Evolutionary conservation across 1,140 invertebrate species (phyloP).

Genomic region (Pseudomyrmex dendroicus): DNA sequence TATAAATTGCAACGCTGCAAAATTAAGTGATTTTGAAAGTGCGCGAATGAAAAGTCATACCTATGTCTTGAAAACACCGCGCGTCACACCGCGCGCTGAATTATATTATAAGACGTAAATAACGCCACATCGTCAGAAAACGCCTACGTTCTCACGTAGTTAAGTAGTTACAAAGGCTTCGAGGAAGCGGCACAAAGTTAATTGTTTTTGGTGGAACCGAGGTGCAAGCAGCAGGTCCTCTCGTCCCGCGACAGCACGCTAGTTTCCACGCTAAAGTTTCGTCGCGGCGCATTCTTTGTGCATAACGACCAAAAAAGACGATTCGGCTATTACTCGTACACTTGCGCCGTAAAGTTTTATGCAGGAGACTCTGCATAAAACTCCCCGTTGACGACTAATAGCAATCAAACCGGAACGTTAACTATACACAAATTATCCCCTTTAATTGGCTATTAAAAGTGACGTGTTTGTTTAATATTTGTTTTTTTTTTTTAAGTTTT

Average conservation of each 20-base stretch:
- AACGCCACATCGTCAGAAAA: slow-evolving; percentile 19
- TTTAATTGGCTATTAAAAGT: not conserved
- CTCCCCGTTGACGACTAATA: not conserved
- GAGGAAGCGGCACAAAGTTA: slow-evolving; percentile 50
- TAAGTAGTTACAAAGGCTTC: slow-evolving; percentile 56
- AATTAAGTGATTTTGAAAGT: not conserved
- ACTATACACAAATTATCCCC: not conserved
- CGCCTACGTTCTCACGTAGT: slow-evolving; percentile 25
- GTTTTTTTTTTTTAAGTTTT: no score
- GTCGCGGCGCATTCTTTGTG: slow-evolving; percentile 30
- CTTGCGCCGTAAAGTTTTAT: slow-evolving; percentile 10
- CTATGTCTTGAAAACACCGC: not conserved
- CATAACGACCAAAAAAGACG: slow-evolving; percentile 41
- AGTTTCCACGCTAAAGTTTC: slow-evolving; percentile 43
- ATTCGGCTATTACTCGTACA: not conserved
- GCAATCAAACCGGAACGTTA: not conserved
- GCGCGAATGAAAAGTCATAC: not conserved
- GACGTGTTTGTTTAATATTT: not conserved
- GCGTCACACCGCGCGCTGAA: not conserved
- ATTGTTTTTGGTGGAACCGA: slow-evolving; percentile 53
- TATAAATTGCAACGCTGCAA: not conserved
- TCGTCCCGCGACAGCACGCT: slow-evolving; percentile 27
- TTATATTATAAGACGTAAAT: slow-evolving; percentile 33
- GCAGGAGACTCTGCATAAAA: slow-evolving; percentile 7
- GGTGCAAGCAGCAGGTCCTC: slow-evolving; percentile 4